Base-by-base conservation (phyloP, 1,140 invertebrate species). In the Micrasema longulum region DNA sequence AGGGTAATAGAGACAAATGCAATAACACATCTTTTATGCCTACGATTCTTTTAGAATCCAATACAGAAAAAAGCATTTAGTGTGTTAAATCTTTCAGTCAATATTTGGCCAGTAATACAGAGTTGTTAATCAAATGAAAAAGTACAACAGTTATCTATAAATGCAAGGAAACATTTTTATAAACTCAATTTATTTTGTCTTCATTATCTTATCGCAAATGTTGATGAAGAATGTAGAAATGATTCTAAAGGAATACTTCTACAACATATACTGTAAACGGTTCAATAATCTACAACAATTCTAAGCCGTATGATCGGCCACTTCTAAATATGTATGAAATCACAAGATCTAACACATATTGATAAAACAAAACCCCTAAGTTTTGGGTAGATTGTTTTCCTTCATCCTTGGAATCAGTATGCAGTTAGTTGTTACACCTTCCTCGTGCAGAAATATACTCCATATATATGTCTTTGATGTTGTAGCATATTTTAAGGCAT, bases 211-310 rank as follows among this genome's bases (percentile, higher is more conserved):
- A 48, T 7, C 16, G 47, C 16, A 18, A 22, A 48, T 18, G 47
- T 48, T 10, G 47, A 11, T 48, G 47, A 48, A 48, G 7, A 55
- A 55, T 31, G 52, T 36, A 31, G 12, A 11, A 14, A 35, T 60
- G 35, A 60, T 60, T 60, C 55, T 60, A 60, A 41, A 60, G 41
- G 14, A 60, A 43, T 48, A 64, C 41, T 47, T 64, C 60, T 64
- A 64, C 60, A 47, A 64, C 43, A 47, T 64, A 47, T 64, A 64
- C 20, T 64, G 43, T 26, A 20, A 47, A 64, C 14, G 26, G 22
- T 11, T 12, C 60, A 63, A 63, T 23, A 45, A 63, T 23, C 43
- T 60, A 14, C 38, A 45, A 63, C 41, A 9, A 5, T 64, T 64
- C 60, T 64, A 64, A 12, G n/a, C 22, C 60, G 47, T 41, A 60